A percentile compares a stretch with the other conserved stretches of the same genome.
Evolutionary conservation across 2,113 vertebrate species (phyloP).

Genomic region (Gnathonemus longibarbis): DNA sequence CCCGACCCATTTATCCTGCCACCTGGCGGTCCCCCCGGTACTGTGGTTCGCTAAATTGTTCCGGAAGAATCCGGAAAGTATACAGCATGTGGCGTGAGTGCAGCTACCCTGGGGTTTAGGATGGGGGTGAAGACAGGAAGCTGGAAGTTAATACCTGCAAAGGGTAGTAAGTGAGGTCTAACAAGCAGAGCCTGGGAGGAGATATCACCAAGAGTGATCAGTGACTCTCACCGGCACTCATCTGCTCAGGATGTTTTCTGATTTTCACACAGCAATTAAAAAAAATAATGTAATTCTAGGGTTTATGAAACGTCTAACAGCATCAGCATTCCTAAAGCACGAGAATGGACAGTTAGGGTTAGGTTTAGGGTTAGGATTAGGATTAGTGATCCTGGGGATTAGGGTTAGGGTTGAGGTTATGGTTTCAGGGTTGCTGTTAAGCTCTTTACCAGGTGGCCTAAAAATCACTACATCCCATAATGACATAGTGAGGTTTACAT

Average conservation of each 20-base stretch:
- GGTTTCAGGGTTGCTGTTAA: slow-evolving; percentile 65
- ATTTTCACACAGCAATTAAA: background rate
- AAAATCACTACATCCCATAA: slow-evolving; percentile 77
- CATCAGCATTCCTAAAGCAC: background rate
- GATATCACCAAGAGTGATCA: background rate
- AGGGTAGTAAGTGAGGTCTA: background rate
- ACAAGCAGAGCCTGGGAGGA: background rate
- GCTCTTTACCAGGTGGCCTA: slow-evolving; percentile 73
- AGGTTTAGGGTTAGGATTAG: slow-evolving; percentile 57
- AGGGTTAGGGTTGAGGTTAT: slow-evolving; percentile 23
- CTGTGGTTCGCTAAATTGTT: slow-evolving; percentile 42
- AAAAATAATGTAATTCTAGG: background rate
- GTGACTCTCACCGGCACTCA: background rate
- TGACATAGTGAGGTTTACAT: slow-evolving; percentile 70
- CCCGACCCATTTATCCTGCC: slow-evolving; percentile 41
- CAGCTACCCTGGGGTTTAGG: slow-evolving; percentile 26
- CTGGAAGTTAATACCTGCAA: background rate
- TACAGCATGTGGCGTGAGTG: slow-evolving; percentile 33
- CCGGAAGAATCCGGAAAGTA: slow-evolving; percentile 47
- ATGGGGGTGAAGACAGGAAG: background rate
- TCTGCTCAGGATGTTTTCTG: background rate
- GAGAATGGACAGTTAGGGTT: slow-evolving; percentile 33
- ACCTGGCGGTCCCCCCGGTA: slow-evolving; percentile 13
- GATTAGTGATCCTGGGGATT: slow-evolving; percentile 35
- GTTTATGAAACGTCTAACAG: background rate